A percentile compares a stretch with the other conserved stretches of the same genome.
phyloP scores from a whole-genome alignment of 2,113 vertebrate genomes.

The Tragelaphus imberbis region DNA sequence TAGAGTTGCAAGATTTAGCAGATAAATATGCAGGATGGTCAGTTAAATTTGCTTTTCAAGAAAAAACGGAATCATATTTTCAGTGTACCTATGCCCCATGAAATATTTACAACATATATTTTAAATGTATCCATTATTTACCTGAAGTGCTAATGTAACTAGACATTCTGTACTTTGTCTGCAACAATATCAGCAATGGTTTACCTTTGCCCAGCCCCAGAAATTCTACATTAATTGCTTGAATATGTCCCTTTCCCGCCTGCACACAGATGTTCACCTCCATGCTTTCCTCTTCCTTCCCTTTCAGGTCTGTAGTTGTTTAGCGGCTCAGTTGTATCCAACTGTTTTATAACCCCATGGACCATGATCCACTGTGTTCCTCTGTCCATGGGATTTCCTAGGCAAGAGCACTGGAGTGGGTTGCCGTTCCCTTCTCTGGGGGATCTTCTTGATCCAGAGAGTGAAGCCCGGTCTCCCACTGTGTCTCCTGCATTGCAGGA shows the following conservation, averaged over 20 bases:
- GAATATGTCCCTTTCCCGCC: background rate
- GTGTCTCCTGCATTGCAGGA: background rate
- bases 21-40: background rate
- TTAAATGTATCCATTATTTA: background rate
- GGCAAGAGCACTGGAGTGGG: background rate
- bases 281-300: background rate
- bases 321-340: background rate
- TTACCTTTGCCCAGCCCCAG: background rate
- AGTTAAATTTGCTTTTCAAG: background rate
- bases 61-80: background rate
- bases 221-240: background rate
- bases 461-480: rapidly evolving
- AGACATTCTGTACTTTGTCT: background rate
- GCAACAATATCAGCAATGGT: background rate
- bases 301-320: background rate
- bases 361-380: background rate
- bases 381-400: background rate
- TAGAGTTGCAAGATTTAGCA: background rate
- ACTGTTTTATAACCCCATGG: background rate
- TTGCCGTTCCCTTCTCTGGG: background rate
- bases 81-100: background rate
- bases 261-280: no score
- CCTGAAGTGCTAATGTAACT: background rate
- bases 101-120: background rate
- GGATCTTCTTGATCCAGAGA: background rate